These are phyloP conservation scores for Frieseomelitta varia DNA, from an alignment of 1,140 invertebrate species.

Conservation along the genomic window DNA sequence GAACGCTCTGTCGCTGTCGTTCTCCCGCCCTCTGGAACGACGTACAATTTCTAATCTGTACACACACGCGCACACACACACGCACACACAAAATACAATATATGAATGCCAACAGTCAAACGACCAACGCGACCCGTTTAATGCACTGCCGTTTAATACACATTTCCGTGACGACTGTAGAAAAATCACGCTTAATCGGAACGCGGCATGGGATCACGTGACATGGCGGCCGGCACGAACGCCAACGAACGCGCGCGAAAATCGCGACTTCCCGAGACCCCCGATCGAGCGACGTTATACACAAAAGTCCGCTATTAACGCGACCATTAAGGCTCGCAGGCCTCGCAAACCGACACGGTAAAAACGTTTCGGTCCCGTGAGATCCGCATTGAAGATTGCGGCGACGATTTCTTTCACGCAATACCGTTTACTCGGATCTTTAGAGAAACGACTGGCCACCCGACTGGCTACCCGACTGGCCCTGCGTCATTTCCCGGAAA, in stretches of 20 bases:
- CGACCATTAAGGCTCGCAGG: conserved; percentile 6
- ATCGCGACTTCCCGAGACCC: conserved; percentile 32
- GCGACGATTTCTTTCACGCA: conserved; percentile 43
- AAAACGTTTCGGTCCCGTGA: conserved; percentile 23
- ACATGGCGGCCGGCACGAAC: conserved; percentile 48
- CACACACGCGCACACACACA: too few species aligned
- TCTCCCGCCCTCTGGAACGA: not conserved
- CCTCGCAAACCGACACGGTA: not conserved
- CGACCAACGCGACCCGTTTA: not conserved
- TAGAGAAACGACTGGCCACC: not conserved
- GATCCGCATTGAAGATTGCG: conserved; percentile 1
- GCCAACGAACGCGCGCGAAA: not conserved
- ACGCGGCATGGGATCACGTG: conserved; percentile 40
- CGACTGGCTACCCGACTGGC: not conserved
- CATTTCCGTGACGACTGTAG: not conserved
- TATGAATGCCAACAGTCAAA: too few species aligned
- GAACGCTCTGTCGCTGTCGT: not conserved
- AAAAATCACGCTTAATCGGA: conserved; percentile 50
- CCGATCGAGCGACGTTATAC: conserved; percentile 7
- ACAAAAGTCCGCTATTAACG: conserved; percentile 4
- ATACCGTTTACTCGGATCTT: conserved; percentile 55
- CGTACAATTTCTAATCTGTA: not conserved
- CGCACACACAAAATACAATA: too few species aligned
- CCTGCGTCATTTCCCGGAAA: conserved; percentile 1
- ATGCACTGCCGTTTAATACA: not conserved